Conservation (phyloP, 2,113 vertebrate genomes). For the Bufo bufo region DNA sequence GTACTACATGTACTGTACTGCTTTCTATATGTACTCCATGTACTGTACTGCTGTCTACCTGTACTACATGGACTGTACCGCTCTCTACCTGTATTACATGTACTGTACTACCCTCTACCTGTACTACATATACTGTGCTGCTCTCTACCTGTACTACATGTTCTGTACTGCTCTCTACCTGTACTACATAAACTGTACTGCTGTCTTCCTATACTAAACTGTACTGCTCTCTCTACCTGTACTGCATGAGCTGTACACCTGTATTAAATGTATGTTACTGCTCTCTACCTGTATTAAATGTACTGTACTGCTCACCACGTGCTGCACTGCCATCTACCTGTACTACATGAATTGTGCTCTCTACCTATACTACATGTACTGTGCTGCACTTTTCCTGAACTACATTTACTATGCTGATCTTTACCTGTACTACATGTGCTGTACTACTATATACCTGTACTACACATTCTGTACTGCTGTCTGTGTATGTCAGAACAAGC, state of each 20-base stretch:
- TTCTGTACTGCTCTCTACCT: neutral
- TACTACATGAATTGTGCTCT: neutral
- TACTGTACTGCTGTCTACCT: no score
- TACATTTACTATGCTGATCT: no score
- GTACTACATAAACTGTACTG: neutral
- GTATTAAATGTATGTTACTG: neutral
- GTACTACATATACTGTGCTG: no score
- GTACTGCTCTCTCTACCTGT: neutral
- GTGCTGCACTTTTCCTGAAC: no score
- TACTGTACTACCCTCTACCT: neutral
- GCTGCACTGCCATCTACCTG: no score
- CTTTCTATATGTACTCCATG: neutral
- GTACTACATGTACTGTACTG: neutral
- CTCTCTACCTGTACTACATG: no score
- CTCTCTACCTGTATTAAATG: neutral
- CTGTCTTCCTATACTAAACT: no score
- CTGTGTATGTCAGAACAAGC: no score
- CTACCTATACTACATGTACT: no score
- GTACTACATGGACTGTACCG: neutral
- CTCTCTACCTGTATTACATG: neutral
- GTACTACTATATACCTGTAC: neutral
- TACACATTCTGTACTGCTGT: neutral
- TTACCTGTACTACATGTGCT: neutral
- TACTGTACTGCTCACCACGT: neutral
- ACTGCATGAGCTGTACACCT: neutral